Evolutionary conservation across 1,140 invertebrate genomes (phyloP), one percentile per base, ranked within the genome.

Genomic region (Tyrophagus putrescentiae): DNA sequence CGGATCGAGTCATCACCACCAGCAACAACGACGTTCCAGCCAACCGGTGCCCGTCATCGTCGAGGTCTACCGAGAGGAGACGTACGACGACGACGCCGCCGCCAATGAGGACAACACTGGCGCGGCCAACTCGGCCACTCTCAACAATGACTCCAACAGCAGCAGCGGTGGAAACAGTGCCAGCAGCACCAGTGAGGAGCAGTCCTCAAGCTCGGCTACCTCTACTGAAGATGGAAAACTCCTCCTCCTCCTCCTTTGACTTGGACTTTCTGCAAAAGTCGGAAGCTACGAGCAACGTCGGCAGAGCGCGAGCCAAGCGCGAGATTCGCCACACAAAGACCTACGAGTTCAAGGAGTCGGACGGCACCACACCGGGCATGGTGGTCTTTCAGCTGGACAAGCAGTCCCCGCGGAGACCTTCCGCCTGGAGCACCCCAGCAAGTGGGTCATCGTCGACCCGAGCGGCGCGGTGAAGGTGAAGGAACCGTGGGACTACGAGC

Each of bases 401-500:
- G 70, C 87, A 92, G 72, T 86, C 85, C 23, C 86, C 91, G 60
- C 79, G 66, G 89, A 94, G 70, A 87, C 84, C 9, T 94, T 91
- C 70, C 91, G 91, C 74, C 89, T 94, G 66, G 86, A 90, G 71
- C 91, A 89, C 74, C 82, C 84, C 45, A 67, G 66, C 29, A 60
- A 64, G 27, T 94, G 89, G 89, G 87, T 94, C 27, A 88, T 84
- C 13, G 88, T 94, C 34, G 87, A 87, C 70, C 79, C 83, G 6
- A 90, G 86, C 73, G 89, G 89, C 60, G 85, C 87, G 29, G 88
- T 94, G 61, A 80, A 83, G 66, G 87, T 94, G 34, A 91, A 90
- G 73, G 87, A 90, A 78, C 90, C 90, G 78, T 94, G 89, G 89
- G 88, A 94, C 76, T 94, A 89, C 72, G 90, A 94, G 69, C 87